Evolutionary conservation across 2,888 invertebrate species (phyloP).

Genomic region (Drosophila gaucha): DNA sequence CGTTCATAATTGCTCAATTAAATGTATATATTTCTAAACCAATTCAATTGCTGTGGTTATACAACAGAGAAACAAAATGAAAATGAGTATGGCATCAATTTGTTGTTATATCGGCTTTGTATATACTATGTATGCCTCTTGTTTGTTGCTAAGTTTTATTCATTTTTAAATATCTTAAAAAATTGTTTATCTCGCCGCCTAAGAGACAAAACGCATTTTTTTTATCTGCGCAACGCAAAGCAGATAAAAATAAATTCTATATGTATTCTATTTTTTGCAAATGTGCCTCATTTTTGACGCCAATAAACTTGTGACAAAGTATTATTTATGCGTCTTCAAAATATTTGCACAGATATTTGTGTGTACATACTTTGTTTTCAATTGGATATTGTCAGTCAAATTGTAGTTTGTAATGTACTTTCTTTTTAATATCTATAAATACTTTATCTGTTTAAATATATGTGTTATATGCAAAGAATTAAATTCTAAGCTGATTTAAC

Average conservation of each 20-base stretch:
- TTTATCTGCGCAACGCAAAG: conserved; percentile 64
- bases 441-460: neutral
- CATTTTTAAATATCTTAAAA: conserved; percentile 50
- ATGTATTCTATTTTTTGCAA: conserved; percentile 29
- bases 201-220: conserved; percentile 56
- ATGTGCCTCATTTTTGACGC: conserved; percentile 29
- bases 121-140: neutral
- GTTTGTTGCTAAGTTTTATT: conserved; percentile 45
- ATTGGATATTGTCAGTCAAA: neutral
- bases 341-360: conserved; percentile 5
- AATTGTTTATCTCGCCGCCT: conserved; percentile 48
- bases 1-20: conserved; percentile 33
- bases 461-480: neutral
- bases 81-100: conserved; percentile 15
- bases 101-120: neutral
- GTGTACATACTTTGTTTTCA: neutral
- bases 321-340: conserved; percentile 23
- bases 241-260: conserved; percentile 64
- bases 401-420: too few species aligned
- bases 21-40: conserved; percentile 14
- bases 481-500: too few species aligned
- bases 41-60: conserved; percentile 26
- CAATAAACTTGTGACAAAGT: conserved; percentile 41
- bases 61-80: conserved; percentile 26
- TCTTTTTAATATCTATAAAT: neutral